Evolutionary conservation across 2,113 vertebrate genomes (phyloP).

Genomic region (Archilochus colubris): DNA sequence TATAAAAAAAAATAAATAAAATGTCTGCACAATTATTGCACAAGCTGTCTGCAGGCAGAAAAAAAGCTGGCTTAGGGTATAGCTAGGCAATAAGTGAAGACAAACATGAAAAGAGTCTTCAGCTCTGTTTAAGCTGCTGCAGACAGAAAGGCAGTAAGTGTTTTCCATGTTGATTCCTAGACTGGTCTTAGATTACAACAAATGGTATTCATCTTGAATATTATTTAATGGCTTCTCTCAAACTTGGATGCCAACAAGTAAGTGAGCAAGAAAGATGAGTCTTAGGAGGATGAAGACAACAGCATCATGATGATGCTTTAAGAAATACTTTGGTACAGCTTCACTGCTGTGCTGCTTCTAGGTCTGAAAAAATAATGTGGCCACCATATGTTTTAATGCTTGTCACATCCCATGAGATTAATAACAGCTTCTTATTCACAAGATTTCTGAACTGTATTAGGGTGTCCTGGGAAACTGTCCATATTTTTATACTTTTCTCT

Average conservation of each 20-base stretch:
- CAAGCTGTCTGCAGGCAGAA: background rate
- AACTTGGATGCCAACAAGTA: background rate
- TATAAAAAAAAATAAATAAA: background rate
- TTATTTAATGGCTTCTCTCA: background rate
- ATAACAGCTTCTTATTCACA: background rate
- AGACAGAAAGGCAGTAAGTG: background rate
- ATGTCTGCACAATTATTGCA: background rate
- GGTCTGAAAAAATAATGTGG: background rate
- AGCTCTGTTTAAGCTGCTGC: background rate
- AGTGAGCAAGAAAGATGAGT: background rate
- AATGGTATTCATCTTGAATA: background rate
- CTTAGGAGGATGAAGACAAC: background rate
- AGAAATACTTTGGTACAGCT: background rate
- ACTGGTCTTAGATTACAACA: background rate
- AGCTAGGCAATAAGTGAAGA: background rate
- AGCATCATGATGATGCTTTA: background rate
- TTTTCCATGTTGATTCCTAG: background rate
- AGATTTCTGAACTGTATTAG: background rate
- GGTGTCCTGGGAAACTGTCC: background rate
- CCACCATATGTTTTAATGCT: background rate
- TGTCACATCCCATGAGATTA: background rate
- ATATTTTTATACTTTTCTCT: background rate
- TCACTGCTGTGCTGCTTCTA: background rate
- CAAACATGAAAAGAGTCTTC: background rate
- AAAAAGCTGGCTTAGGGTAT: background rate